Conservation (phyloP, 2,113 vertebrate species). For the Corydoras maculifer region DNA sequence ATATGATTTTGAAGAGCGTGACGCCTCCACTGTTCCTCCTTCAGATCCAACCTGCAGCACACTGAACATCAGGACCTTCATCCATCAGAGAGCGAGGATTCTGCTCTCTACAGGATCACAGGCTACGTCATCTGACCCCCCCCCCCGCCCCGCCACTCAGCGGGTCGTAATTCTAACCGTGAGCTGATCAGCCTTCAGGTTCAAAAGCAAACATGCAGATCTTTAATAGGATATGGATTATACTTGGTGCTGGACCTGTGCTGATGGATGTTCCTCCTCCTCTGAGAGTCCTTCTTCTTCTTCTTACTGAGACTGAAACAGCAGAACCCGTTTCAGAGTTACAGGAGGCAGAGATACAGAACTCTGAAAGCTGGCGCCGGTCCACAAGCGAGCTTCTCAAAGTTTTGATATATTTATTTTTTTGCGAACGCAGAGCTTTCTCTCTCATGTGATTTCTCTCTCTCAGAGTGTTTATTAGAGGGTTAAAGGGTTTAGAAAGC, state of each 20-base stretch:
- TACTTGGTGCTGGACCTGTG: constrained; percentile 47
- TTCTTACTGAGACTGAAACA: constrained; percentile 44
- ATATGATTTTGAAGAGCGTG: constrained; percentile 60
- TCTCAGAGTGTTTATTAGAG: too few relatives aligned
- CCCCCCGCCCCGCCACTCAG: too few relatives aligned
- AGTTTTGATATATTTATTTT: too few relatives aligned
- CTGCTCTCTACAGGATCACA: neutral
- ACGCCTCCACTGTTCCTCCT: constrained; percentile 54
- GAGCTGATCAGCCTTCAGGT: too few relatives aligned
- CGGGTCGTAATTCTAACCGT: too few relatives aligned
- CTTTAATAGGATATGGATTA: neutral
- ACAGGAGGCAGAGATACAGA: neutral
- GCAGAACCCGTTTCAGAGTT: neutral
- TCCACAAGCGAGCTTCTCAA: too few relatives aligned
- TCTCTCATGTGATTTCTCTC: too few relatives aligned
- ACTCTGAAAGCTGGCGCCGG: neutral
- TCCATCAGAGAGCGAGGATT: neutral
- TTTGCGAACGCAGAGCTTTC: too few relatives aligned
- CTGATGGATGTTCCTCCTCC: constrained; percentile 62
- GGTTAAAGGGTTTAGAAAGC: too few relatives aligned
- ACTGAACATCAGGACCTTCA: neutral
- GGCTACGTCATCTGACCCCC: neutral
- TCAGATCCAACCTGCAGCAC: constrained; percentile 63
- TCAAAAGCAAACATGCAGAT: too few relatives aligned
- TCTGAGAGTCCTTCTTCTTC: constrained; percentile 47